Base-by-base conservation (phyloP, 2,797 vertebrate species). In the Pseudochaenichthys georgianus region DNA sequence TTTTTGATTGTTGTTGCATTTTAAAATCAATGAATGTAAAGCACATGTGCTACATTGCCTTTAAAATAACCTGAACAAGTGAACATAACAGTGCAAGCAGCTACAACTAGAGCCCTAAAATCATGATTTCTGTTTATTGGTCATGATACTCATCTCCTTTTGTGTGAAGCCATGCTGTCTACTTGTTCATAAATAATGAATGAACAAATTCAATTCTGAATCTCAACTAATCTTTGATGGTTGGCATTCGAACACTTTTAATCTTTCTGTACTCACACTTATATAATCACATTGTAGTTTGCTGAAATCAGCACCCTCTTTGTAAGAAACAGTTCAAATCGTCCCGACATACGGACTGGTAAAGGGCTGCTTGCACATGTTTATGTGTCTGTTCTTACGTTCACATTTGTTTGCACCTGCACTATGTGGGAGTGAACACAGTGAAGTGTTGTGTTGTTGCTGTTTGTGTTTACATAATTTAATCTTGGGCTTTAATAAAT, bases 111-210 rank as follows among this genome's bases (percentile, higher is more conserved):
- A 38, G 6, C 28, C 31, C 5, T 13, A 47, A 58, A 28, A n/a
- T 63, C 16, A 31, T 42, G 0, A 11, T 45, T 64, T 78, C 2
- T 15, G 2, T 62, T 47, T 65, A 11, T 41, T 19, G 7, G 13
- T 17, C 17, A 12, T 41, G 28, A 60, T 38, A 51, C 41, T 68
- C 31, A 34, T 41, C 59, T 64, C 54, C 70, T 23, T 55, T 38
- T 55, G 48, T 68, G 54, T 69, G 75, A 73, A 68, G 73, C 63
- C 77, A 45, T 46, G n/a, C 52, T 83, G 48, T 77, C 81, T 62
- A 64, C 34, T 52, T 46, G 17, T 47, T 78, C 73, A 82, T 89
- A 16, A 77, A 87, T 85, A 80, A 87, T 81, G 34, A 83, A 86
- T 76, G 78, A 50, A 70, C 1, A 1, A 55, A 51, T 80, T 68